phyloP scores from a whole-genome alignment of 2,113 vertebrate species.

The Columba janthina region DNA sequence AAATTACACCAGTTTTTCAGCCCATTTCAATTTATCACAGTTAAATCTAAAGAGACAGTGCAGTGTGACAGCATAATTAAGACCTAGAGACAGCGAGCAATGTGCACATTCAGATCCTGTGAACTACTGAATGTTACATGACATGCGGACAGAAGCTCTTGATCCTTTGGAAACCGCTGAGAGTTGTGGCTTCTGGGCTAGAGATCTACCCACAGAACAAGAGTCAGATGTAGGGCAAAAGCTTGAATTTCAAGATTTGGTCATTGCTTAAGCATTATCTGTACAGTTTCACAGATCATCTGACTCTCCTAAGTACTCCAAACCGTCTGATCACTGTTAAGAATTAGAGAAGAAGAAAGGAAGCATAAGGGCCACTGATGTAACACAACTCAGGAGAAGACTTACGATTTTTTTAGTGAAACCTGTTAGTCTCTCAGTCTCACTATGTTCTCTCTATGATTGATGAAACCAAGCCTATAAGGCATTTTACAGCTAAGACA shows the following conservation, averaged over 20 bases:
- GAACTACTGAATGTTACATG: background rate
- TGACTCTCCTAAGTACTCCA: background rate
- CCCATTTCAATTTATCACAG: background rate
- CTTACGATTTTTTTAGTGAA: background rate
- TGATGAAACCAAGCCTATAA: background rate
- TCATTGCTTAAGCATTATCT: background rate
- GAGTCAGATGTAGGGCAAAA: background rate
- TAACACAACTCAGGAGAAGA: background rate
- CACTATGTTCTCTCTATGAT: background rate
- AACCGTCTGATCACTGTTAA: background rate
- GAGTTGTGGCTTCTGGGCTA: background rate
- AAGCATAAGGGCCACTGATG: background rate
- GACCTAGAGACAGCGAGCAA: background rate
- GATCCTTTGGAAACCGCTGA: background rate
- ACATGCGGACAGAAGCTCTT: background rate
- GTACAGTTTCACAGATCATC: background rate
- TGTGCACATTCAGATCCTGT: rapidly evolving
- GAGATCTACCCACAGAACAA: background rate
- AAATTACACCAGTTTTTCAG: background rate
- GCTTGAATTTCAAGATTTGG: background rate
- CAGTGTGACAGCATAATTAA: constrained; percentile 15
- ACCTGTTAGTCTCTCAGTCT: background rate
- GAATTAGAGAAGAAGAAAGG: background rate
- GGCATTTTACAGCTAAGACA: rapidly evolving
- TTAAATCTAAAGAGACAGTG: background rate